Percentiles rank a stretch among this genome's conserved stretches.
Evolutionary conservation across 2,797 vertebrate genomes (phyloP).

Genomic region (Rhinogobio ventralis): DNA sequence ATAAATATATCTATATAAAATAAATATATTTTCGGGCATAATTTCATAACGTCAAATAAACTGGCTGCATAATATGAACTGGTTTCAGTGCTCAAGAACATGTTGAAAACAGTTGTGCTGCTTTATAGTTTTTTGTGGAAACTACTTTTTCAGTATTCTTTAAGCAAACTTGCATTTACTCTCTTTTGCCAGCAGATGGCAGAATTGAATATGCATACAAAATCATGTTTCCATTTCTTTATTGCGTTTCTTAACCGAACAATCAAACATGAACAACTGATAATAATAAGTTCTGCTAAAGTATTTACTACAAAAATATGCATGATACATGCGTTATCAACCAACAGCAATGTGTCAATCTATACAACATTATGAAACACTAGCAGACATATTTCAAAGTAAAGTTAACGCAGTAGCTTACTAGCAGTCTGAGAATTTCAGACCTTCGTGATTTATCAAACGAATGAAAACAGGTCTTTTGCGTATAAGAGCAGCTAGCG

Average conservation of each 20-base stretch:
- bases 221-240: neutral
- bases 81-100: neutral
- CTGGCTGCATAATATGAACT: neutral
- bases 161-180: neutral
- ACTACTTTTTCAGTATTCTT: neutral
- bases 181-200: slow-evolving; percentile 3
- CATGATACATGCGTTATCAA: neutral
- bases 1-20: neutral
- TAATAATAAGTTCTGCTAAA: neutral
- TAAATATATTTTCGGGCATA: neutral
- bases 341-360: neutral
- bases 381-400: neutral
- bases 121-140: neutral
- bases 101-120: neutral
- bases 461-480: neutral
- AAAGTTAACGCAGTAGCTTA: neutral
- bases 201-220: neutral
- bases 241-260: neutral
- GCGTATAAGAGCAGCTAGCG: neutral
- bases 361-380: neutral
- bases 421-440: neutral
- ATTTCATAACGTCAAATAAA: neutral
- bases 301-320: neutral
- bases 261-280: neutral
- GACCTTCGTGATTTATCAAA: neutral